phyloP scores from a whole-genome alignment of 2,888 invertebrate species.

The Heliconius cydno region DNA sequence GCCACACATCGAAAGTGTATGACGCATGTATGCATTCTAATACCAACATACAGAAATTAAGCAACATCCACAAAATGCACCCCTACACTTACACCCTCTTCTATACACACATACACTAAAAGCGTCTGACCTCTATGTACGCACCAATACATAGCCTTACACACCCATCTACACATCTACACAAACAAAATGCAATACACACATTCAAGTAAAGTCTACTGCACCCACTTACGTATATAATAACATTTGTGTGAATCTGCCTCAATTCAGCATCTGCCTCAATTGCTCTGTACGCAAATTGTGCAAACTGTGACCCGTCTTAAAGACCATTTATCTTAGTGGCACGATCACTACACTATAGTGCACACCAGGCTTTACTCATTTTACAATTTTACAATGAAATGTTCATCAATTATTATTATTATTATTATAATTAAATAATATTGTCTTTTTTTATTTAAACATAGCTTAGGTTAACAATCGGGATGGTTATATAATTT shows the following conservation, averaged over 20 bases:
- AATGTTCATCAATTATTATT: conserved; percentile 12
- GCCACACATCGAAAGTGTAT: background rate
- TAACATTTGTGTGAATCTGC: background rate
- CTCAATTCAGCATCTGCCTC: background rate
- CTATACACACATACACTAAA: no score
- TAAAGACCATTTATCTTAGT: background rate
- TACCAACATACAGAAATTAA: background rate
- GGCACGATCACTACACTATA: background rate
- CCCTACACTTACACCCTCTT: background rate
- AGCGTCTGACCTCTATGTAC: background rate
- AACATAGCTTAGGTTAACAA: conserved; percentile 31
- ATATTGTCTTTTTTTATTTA: conserved; percentile 28
- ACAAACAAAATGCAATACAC: no score
- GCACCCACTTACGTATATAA: background rate
- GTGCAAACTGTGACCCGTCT: background rate
- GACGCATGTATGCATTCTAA: background rate
- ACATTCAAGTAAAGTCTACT: background rate
- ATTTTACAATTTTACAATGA: conserved; percentile 8
- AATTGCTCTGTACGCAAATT: background rate
- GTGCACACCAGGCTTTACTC: background rate
- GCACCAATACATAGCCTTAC: background rate
- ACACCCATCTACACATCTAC: background rate
- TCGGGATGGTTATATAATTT: conserved; percentile 36
- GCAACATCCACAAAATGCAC: background rate
- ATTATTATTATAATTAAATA: conserved; percentile 4